Evolutionary conservation across 2,797 vertebrate species (phyloP).

Genomic region (Epinephelus malabaricus): DNA sequence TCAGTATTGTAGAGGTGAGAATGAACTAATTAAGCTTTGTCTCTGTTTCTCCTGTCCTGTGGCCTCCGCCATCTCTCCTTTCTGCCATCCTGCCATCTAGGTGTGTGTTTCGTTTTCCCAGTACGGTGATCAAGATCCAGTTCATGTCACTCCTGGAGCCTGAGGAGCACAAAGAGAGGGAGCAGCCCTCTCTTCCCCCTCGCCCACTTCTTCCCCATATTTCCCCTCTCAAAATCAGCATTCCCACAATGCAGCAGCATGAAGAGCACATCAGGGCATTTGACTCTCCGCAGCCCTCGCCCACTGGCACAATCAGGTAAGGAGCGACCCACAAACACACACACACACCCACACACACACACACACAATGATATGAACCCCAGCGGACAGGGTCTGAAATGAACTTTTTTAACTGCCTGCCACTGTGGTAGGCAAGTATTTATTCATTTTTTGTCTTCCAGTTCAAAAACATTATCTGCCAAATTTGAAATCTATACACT

Average conservation of each 20-base stretch:
- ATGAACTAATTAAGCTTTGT: constrained; percentile 15
- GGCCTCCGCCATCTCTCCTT: not conserved
- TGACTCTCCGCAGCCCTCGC: constrained; percentile 95
- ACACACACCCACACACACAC: not conserved
- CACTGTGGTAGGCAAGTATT: no score
- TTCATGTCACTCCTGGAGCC: constrained; percentile 92
- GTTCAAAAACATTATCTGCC: no score
- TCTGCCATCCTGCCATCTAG: constrained; percentile 73
- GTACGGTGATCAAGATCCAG: constrained; percentile 98
- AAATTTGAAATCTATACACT: no score
- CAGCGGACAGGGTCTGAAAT: no score
- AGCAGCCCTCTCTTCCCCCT: constrained; percentile 87
- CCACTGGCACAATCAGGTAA: constrained; percentile 98
- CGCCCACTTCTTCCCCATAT: constrained; percentile 95
- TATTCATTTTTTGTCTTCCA: no score
- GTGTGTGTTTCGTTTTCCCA: constrained; percentile 97
- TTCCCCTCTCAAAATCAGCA: constrained; percentile 98
- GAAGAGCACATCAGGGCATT: constrained; percentile 94
- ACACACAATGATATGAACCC: not conserved
- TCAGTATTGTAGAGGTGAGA: not conserved
- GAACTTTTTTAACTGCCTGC: no score
- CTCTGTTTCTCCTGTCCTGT: not conserved
- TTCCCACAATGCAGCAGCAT: constrained; percentile 88
- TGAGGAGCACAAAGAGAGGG: constrained; percentile 88
- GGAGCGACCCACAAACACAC: not conserved